Evolutionary conservation across 2,888 invertebrate species (phyloP), one percentile per base, ranked within the genome.

Genomic region (Drosophila bunnanda): DNA sequence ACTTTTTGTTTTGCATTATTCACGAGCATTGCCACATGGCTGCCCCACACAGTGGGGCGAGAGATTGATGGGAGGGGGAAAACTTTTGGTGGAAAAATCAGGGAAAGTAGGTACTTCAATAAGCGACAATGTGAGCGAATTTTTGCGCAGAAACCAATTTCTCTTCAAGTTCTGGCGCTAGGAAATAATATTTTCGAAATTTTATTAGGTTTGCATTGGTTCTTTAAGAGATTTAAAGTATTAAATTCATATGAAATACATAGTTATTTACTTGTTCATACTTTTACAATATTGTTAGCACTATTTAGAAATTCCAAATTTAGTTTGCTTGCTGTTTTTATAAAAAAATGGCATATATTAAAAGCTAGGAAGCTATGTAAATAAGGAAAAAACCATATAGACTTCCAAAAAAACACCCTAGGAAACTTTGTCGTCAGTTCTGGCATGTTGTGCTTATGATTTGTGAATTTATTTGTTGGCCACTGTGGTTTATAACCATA

Each of bases 1-100:
- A 74, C 64, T 66, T 57, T 48, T 71, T 56, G 36, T 55, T 62
- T 54, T 71, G 64, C 71, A 72, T 74, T 58, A 74, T 73, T 65
- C 52, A 73, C 44, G 44, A 72, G 46, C 56, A 74, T 73, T 66
- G 58, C 58, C 58, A 74, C 66, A 73, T 65, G 57, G 28, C 32
- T 17, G 30, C 30, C 36, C 32, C 52, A 38, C 43, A 59, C 58
- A 56, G 64, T 65, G 64, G 48, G 50, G 12, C 25, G 28, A 10
- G 48, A 13, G 52, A 13, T 43, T 34, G 4, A 32, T 22, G 59
- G 34, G 36, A 32, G n/a, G 39, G 22, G 22, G 22, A 12, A 36
- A 46, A 48, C n/a, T 52, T 52, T 60, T 36, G 10, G 0, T 20
- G 13, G 39, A 30, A 56, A 55, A 32, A 38, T 39, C 57, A 8